Evolutionary conservation across 2,113 vertebrate species (phyloP).

Genomic region (Rhineura floridana): DNA sequence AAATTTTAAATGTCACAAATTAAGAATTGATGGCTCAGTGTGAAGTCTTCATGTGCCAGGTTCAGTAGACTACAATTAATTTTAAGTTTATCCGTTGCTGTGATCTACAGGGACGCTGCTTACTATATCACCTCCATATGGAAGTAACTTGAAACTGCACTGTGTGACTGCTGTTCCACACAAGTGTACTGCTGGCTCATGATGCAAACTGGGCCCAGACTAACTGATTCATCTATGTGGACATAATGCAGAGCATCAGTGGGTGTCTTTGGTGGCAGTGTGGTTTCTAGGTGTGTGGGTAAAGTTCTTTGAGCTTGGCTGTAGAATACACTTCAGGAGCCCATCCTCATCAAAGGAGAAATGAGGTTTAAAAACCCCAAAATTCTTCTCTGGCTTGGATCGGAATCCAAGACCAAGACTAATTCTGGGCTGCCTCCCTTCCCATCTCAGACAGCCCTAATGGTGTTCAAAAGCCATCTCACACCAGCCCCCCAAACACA

Average conservation of each 20-base stretch:
- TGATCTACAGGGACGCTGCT: neutral
- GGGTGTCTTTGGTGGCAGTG: neutral
- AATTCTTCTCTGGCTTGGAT: neutral
- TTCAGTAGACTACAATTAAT: constrained; percentile 24
- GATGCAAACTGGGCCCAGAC: neutral
- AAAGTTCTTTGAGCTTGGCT: neutral
- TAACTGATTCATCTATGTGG: neutral
- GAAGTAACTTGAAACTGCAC: neutral
- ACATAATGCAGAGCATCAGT: neutral
- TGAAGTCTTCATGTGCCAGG: constrained; percentile 18
- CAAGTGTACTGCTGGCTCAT: neutral
- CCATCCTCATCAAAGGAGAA: neutral
- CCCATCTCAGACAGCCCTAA: neutral
- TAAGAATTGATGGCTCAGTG: constrained; percentile 20
- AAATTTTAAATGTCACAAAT: constrained; percentile 30
- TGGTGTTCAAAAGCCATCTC: too few species aligned
- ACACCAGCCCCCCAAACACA: too few species aligned
- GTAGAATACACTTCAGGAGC: neutral
- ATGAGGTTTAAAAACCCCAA: neutral
- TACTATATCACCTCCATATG: neutral
- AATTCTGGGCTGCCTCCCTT: neutral
- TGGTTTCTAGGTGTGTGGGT: neutral
- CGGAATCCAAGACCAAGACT: neutral
- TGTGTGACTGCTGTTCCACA: neutral
- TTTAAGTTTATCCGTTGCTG: constrained; percentile 28